Evolutionary conservation across 2,797 vertebrate species (phyloP), one percentile per base, ranked within the genome.

Genomic region (Streptopelia turtur): DNA sequence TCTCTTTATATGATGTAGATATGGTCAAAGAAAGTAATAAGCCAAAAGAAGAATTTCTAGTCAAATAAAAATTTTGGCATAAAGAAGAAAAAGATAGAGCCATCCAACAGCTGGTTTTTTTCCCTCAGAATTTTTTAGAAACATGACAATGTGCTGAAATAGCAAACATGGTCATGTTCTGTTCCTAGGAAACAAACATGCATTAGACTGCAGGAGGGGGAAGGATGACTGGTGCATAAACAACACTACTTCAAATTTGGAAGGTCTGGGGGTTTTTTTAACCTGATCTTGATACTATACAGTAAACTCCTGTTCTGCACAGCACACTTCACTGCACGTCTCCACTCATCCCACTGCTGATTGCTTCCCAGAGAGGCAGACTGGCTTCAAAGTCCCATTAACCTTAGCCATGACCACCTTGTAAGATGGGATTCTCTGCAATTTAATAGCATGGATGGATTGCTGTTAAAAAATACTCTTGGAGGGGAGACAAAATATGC

Each of bases 61-160:
- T 72, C 63, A 89, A 96, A 87, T 20, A 88, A 88, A 92, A 49
- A 14, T 83, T 80, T 14, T 89, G 59, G 78, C 78, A 76, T 55
- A 66, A 87, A 18, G 16, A 81, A 5, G n/a, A 21, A 79, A 84
- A 79, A 87, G 63, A 64, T 43, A 90, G 50, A 91, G 28, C 37
- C 52, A 74, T 66, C 35, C 2, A 0, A 66, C 71, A 83, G 76
- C 53, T 87, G 79, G 76, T 94, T 93, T 56, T 85, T 74, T 92
- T 60, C 53, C 71, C 52, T 23, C 28, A 70, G 87, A 79, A 92
- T 87, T 75, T 87, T 77, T 87, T 1, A 89, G 64, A 87, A 87
- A 90, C 47, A 63, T 0, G 24, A 75, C 66, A 75, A 61, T 53
- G 33, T 71, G 65, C 60, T 83, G 60, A 94, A 94, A 93, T 53